Base-by-base conservation (phyloP, 2,113 vertebrate species). In the Trochalopteron elliotii region DNA sequence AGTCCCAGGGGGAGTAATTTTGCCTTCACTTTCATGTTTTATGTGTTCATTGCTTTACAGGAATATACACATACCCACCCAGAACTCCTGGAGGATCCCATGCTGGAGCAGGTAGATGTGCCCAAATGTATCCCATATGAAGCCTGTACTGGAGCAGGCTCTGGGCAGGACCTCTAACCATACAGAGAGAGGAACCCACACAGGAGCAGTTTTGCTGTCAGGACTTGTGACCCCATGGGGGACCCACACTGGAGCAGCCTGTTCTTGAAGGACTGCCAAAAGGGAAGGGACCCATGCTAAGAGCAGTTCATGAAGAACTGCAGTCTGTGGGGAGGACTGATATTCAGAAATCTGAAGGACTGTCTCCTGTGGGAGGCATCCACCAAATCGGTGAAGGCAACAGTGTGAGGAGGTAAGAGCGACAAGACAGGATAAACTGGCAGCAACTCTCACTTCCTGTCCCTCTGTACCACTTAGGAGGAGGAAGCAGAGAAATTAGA, bases 391-490 rank as follows among this genome's bases (percentile, higher is more conserved):
- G 5, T 79, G 31, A 24, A 59, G 21, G 6, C 20, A 15, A 44
- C 44, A 59, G 10, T n/a, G 4, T 53, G 39, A 71, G 22, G 10
- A 89, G 7, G 6, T 3, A 5, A 30, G 11, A 68, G 21, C 57
- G 10, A 52, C 5, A 68, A n/a, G 1, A 0, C 9, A 4, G 9
- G 10, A 40, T 44, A 14, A 61, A 76, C 10, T 22, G 49, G 37
- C 14, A 0, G 0, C 14, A 67, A 4, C 0, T 1, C 0, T 4
- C 5, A 17, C 42, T 83, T 30, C 11, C 9, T 2, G 0, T 27
- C 3, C 4, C 0, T 21, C 39, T 72, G 23, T 5, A 3, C 4
- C 2, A 1, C 19, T 72, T 2, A 1, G 3, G 6, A 11, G 7
- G 10, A 37, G 5, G 10, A 50, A 5, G 15, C 3, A 71, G 28